Conservation (phyloP, 2,113 vertebrate species). For the Cebus imitator region DNA sequence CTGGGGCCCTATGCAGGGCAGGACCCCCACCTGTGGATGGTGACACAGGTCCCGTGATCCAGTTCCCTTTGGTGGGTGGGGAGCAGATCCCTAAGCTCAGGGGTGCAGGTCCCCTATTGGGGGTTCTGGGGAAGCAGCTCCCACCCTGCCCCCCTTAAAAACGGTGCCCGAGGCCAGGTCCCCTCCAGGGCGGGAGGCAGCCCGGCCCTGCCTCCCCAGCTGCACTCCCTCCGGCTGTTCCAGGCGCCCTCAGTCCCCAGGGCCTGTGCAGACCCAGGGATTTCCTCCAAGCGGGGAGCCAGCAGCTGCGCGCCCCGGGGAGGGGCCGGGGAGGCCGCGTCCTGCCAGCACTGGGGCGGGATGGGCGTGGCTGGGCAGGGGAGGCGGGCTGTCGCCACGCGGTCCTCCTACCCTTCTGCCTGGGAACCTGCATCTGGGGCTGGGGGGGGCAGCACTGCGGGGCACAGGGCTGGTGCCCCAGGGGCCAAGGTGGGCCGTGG, state of each 20-base stretch:
- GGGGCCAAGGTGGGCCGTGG: too few relatives aligned
- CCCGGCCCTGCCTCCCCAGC: background rate
- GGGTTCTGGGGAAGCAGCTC: background rate
- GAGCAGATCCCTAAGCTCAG: background rate
- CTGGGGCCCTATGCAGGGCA: too few relatives aligned
- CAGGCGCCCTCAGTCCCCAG: constrained; percentile 78
- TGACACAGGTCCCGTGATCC: background rate
- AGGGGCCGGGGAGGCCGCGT: constrained; percentile 51
- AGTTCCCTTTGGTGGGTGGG: background rate
- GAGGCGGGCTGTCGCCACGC: background rate
- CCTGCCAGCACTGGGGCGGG: too few relatives aligned
- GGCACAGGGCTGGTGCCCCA: too few relatives aligned
- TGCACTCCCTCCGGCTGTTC: constrained; percentile 79
- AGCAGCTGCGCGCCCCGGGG: constrained; percentile 80
- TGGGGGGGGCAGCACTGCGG: too few relatives aligned
- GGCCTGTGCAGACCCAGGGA: constrained; percentile 82
- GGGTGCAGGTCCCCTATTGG: background rate
- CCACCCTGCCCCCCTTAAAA: background rate
- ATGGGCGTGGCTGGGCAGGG: background rate
- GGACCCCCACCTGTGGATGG: too few relatives aligned
- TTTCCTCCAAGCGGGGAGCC: constrained; percentile 79
- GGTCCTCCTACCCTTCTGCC: background rate
- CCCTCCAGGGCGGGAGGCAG: background rate
- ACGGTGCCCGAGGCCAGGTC: background rate
- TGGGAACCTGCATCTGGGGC: background rate